These are phyloP conservation scores for Lochmaea crataegi DNA, from an alignment of 2,888 invertebrate species.

Conservation along the genomic window DNA sequence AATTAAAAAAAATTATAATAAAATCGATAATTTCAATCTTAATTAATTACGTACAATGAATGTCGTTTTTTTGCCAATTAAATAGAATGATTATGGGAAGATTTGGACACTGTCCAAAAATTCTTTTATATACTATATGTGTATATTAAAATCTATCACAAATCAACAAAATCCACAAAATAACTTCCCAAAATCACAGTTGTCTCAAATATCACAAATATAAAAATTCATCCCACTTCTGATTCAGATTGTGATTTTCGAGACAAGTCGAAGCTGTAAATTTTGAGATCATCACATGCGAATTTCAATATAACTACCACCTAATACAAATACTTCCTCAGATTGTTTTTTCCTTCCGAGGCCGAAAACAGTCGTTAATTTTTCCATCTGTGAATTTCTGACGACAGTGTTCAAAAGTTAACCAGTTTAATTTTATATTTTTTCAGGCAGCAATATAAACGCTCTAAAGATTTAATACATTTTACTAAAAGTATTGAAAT, in stretches of 20 bases:
- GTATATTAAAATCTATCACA: slow-evolving; percentile 16
- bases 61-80: slow-evolving; percentile 27
- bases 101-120: slow-evolving; percentile 17
- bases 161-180: slow-evolving; percentile 15
- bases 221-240: not conserved
- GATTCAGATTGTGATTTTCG: not conserved
- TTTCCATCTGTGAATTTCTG: slow-evolving; percentile 1
- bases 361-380: slow-evolving; percentile 11
- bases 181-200: slow-evolving; percentile 12
- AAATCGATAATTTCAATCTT: slow-evolving; percentile 12
- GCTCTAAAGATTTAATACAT: not conserved
- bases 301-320: slow-evolving; percentile 3
- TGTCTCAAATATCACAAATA: not conserved
- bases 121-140: slow-evolving; percentile 7
- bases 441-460: slow-evolving; percentile 9
- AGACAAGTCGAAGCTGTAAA: not conserved
- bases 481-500: not conserved
- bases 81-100: slow-evolving; percentile 20
- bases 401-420: slow-evolving; percentile 13
- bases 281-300: slow-evolving; percentile 8
- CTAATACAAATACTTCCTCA: slow-evolving; percentile 3
- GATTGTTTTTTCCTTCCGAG: not conserved
- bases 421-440: not conserved
- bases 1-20: slow-evolving; percentile 26
- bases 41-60: slow-evolving; percentile 13